These are phyloP conservation scores for Oreochromis spilurus DNA, from an alignment of 2,113 vertebrate genomes.

Conservation along the genomic window DNA sequence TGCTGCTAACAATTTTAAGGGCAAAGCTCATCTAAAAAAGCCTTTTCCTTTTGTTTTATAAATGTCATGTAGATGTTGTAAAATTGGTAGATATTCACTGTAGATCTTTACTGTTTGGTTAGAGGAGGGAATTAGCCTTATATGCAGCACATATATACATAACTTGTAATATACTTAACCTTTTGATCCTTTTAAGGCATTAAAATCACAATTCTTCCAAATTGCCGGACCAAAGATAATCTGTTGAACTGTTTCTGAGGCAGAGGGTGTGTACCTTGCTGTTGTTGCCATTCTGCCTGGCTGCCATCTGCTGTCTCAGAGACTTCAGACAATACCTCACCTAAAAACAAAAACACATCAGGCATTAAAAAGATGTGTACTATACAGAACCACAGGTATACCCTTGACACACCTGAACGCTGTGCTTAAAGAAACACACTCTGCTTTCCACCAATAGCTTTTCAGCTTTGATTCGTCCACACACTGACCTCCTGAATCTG, in stretches of 20 bases:
- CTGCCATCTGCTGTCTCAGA: slow-evolving; percentile 75
- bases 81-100: not conserved
- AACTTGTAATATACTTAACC: not conserved
- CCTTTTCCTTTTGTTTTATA: not conserved
- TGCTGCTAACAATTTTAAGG: not conserved
- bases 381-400: not conserved
- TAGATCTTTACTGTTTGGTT: not conserved
- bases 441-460: not conserved
- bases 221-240: not conserved
- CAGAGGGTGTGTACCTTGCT: slow-evolving; percentile 45
- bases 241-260: not conserved
- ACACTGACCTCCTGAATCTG: slow-evolving; percentile 83
- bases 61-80: not conserved
- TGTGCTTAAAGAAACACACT: not conserved
- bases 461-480: not conserved
- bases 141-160: not conserved
- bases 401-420: not conserved
- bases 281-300: slow-evolving; percentile 63
- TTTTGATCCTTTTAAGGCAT: not conserved
- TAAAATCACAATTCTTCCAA: not conserved
- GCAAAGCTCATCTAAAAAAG: not conserved
- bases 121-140: not conserved
- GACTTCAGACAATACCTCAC: slow-evolving; percentile 77
- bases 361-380: not conserved
- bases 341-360: slow-evolving; percentile 28